These are phyloP conservation scores for Tetranychus truncatus DNA, from an alignment of 2,888 invertebrate species.

Conservation along the genomic window DNA sequence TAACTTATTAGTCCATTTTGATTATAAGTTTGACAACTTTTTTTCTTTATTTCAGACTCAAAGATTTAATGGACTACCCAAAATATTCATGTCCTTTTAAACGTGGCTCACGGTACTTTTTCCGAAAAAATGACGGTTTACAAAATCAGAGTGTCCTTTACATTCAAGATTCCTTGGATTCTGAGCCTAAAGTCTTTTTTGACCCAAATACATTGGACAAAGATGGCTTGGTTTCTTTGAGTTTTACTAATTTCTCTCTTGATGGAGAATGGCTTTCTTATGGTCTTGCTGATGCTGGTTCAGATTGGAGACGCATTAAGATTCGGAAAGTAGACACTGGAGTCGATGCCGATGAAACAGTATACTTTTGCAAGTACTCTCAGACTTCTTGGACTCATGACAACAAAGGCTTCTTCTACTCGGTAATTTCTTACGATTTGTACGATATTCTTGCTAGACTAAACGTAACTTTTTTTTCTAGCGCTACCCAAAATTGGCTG, in stretches of 20 bases:
- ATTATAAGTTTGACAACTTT: not conserved
- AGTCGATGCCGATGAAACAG: constrained; percentile 65
- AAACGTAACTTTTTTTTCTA: constrained; percentile 31
- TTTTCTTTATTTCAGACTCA: constrained; percentile 41
- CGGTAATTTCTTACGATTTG: constrained; percentile 20
- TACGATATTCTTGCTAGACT: not conserved
- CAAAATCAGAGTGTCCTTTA: constrained; percentile 93
- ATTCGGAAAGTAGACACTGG: constrained; percentile 39
- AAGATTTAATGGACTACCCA: constrained; percentile 86
- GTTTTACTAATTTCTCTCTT: constrained; percentile 59
- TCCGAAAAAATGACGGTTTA: constrained; percentile 75
- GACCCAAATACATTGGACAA: constrained; percentile 79
- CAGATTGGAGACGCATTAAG: constrained; percentile 80
- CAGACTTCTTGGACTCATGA: constrained; percentile 85
- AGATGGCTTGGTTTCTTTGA: constrained; percentile 52
- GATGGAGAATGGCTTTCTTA: constrained; percentile 78
- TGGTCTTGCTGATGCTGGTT: constrained; percentile 74
- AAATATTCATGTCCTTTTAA: constrained; percentile 72
- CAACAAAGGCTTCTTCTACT: constrained; percentile 78
- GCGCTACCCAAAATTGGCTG: constrained; percentile 61
- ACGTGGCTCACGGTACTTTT: constrained; percentile 69
- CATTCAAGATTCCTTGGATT: constrained; percentile 57
- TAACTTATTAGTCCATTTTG: not conserved
- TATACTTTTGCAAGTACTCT: constrained; percentile 79
- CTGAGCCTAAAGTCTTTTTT: constrained; percentile 65